Evolutionary conservation across 2,797 vertebrate genomes (phyloP).

Genomic region (Chelonia mydas): DNA sequence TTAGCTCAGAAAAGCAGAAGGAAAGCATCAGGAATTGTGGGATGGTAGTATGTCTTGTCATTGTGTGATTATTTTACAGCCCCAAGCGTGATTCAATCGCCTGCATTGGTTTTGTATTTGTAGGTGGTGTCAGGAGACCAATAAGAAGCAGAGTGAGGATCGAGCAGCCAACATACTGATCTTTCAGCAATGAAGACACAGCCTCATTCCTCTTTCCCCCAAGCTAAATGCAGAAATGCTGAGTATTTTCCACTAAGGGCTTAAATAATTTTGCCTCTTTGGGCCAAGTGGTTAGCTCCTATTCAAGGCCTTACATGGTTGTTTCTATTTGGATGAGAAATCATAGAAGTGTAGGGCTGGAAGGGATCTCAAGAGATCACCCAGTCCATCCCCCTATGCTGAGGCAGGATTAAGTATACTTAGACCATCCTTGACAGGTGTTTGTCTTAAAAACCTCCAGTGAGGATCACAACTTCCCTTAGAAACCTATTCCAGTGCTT

Average conservation of each 20-base stretch:
- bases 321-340: background rate
- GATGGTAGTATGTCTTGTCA: conserved; percentile 31
- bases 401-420: background rate
- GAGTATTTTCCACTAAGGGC: background rate
- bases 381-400: background rate
- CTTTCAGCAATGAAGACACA: background rate
- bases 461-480: background rate
- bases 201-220: background rate
- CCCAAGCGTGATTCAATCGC: background rate
- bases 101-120: background rate
- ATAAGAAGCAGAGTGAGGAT: background rate
- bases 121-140: background rate
- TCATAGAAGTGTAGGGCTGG: background rate
- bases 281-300: background rate
- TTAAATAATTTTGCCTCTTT: background rate
- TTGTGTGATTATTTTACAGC: conserved; percentile 30
- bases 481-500: background rate
- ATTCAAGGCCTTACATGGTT: too few relatives aligned
- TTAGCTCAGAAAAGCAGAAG: conserved; percentile 2
- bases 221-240: background rate
- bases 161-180: background rate
- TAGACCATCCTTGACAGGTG: background rate
- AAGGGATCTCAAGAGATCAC: background rate
- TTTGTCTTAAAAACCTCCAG: background rate
- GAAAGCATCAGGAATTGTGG: conserved; percentile 17